These are phyloP conservation scores for Drosophila melanosoma DNA, from an alignment of 2,888 invertebrate genomes.

Conservation along the genomic window DNA sequence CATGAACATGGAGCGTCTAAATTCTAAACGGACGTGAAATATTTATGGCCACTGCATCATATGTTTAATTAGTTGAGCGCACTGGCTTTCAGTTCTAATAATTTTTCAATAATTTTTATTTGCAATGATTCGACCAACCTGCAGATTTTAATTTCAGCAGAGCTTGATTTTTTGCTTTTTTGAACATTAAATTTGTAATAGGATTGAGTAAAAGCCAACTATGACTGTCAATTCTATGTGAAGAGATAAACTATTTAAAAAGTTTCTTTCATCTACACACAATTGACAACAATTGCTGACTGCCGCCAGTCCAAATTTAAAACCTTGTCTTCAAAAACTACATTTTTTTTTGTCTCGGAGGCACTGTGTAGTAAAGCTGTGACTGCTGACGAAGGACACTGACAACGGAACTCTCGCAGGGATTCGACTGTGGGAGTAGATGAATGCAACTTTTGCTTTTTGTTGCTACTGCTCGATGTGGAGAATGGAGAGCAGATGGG, in stretches of 20 bases:
- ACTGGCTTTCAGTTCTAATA: slow-evolving; percentile 87
- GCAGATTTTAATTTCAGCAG: slow-evolving; percentile 42
- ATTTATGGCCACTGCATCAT: slow-evolving; percentile 87
- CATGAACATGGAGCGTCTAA: slow-evolving; percentile 73
- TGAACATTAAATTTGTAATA: slow-evolving; percentile 39
- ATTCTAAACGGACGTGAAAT: slow-evolving; percentile 88
- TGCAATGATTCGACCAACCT: slow-evolving; percentile 56
- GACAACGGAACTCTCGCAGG: slow-evolving; percentile 28
- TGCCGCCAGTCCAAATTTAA: background rate
- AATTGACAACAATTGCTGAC: slow-evolving; percentile 12
- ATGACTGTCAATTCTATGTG: slow-evolving; percentile 24
- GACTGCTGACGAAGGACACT: background rate
- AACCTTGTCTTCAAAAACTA: background rate
- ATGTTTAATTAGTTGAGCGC: slow-evolving; percentile 87
- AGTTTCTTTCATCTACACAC: background rate
- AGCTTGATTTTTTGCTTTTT: slow-evolving; percentile 41
- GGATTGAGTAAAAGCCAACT: background rate
- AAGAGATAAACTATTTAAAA: background rate
- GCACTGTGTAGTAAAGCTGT: background rate
- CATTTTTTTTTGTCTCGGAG: slow-evolving; percentile 17
- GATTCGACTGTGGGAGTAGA: background rate
- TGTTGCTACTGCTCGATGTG: background rate
- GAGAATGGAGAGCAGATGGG: slow-evolving; percentile 32
- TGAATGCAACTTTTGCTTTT: background rate
- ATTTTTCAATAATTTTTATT: slow-evolving; percentile 67